Conservation (phyloP, 2,797 vertebrate species). For the Pseudochromis fuscus region DNA sequence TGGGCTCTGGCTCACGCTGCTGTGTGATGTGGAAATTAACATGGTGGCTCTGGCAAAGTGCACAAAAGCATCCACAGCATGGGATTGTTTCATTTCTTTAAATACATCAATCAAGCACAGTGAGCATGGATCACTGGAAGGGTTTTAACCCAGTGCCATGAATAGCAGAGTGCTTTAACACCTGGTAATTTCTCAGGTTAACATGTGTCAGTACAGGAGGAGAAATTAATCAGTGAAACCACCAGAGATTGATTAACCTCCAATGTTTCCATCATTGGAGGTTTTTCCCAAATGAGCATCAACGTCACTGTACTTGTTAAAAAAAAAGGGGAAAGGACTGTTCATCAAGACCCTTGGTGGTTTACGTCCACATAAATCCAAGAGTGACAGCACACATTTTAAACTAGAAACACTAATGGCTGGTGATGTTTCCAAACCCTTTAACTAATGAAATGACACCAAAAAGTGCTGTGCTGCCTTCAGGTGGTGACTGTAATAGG, state of each 20-base stretch:
- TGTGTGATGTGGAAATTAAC: neutral
- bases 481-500: neutral
- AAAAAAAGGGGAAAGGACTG: no score
- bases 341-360: no score
- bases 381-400: no score
- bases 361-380: no score
- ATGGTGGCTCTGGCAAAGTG: neutral
- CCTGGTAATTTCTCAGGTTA: neutral
- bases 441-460: neutral
- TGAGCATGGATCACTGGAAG: neutral
- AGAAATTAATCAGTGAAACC: neutral
- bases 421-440: neutral
- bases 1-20: neutral
- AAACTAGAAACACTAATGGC: no score
- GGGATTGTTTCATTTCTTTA: neutral
- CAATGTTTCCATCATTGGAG: no score
- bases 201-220: neutral
- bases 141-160: neutral
- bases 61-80: neutral
- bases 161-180: constrained; percentile 1
- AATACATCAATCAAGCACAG: neutral
- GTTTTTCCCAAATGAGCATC: neutral
- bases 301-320: neutral
- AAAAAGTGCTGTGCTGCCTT: neutral
- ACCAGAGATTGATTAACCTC: no score